Conservation (phyloP, 1,140 invertebrate genomes). For the Lepidurus arcticus region DNA sequence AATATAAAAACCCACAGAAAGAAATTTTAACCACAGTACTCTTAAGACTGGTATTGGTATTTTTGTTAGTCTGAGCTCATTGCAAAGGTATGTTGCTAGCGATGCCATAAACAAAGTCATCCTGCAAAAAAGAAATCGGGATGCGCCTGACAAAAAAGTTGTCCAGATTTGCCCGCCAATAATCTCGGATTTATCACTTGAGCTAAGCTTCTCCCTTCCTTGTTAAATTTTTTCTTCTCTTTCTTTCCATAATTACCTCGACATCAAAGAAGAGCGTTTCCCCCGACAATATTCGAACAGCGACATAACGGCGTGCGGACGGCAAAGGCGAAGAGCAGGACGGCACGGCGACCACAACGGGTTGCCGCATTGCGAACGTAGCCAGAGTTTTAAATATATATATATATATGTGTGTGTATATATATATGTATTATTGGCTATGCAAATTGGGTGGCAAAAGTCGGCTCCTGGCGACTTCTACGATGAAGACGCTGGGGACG, state of each 20-base stretch:
- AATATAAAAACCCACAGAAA: neutral
- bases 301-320: slow-evolving; percentile 49
- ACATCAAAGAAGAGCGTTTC: slow-evolving; percentile 60
- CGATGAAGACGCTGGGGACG: slow-evolving; percentile 2
- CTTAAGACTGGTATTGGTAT: neutral
- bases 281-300: slow-evolving; percentile 55
- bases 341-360: slow-evolving; percentile 39
- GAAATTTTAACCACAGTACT: neutral
- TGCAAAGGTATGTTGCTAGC: neutral
- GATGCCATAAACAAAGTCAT: slow-evolving; percentile 11
- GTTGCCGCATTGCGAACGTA: slow-evolving; percentile 26
- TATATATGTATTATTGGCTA: neutral
- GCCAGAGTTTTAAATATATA: neutral
- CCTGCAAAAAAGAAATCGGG: neutral
- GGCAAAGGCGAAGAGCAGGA: slow-evolving; percentile 35
- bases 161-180: too few relatives aligned
- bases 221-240: neutral
- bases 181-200: too few relatives aligned
- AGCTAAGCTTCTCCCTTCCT: too few relatives aligned
- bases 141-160: too few relatives aligned
- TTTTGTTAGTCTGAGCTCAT: slow-evolving; percentile 6
- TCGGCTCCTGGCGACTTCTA: neutral
- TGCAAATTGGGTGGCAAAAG: neutral
- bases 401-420: too few relatives aligned
- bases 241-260: slow-evolving; percentile 46